Evolutionary conservation across 2,113 vertebrate species (phyloP).

Genomic region (Manacus vitellinus): DNA sequence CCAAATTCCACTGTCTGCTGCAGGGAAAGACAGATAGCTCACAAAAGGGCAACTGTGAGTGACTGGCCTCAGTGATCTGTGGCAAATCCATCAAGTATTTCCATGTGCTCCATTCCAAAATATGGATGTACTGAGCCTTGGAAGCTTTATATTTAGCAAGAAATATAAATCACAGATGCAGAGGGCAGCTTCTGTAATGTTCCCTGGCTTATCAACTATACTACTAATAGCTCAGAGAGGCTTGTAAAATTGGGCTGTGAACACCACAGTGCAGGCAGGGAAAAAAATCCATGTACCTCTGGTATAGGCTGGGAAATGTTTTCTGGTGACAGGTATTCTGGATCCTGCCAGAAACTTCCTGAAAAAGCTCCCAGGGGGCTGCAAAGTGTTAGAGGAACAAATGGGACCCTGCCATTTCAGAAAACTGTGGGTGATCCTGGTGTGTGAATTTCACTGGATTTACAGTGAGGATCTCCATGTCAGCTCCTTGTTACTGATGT

Average conservation of each 20-base stretch:
- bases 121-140: not conserved
- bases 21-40: slow-evolving; percentile 45
- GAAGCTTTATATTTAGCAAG: slow-evolving; percentile 56
- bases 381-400: not conserved
- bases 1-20: slow-evolving; percentile 35
- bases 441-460: not conserved
- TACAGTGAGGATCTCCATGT: not conserved
- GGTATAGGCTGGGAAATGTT: not conserved
- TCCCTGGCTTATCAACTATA: not conserved
- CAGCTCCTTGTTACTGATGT: not conserved
- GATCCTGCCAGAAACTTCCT: not conserved
- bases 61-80: slow-evolving; percentile 5
- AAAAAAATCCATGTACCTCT: not conserved
- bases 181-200: slow-evolving; percentile 1
- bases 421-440: not conserved
- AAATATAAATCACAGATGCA: slow-evolving; percentile 35
- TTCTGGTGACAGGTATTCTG: not conserved
- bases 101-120: slow-evolving; percentile 45
- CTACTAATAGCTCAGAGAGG: slow-evolving; percentile 21
- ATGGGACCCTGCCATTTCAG: fast-evolving
- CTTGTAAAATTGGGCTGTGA: not conserved
- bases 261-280: not conserved
- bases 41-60: slow-evolving; percentile 49
- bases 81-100: slow-evolving; percentile 29
- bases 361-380: not conserved